Conservation (phyloP, 2,113 vertebrate species). For the Trogon melanurus region DNA sequence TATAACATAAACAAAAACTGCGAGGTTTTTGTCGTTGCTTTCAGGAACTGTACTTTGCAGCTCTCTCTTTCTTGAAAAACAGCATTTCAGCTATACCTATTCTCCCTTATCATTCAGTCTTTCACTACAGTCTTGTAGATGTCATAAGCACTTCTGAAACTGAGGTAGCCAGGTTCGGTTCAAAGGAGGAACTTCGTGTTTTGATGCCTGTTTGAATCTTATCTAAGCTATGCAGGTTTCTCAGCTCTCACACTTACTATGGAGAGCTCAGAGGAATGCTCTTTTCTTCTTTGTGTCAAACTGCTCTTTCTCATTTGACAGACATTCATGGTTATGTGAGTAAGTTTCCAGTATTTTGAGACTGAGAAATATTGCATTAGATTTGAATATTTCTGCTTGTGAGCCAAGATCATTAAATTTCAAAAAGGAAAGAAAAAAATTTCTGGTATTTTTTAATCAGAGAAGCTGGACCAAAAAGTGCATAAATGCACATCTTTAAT, state of each 20-base stretch:
- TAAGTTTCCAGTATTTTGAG: neutral
- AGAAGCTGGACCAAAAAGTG: neutral
- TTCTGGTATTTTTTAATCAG: neutral
- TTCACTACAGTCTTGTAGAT: neutral
- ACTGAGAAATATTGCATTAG: neutral
- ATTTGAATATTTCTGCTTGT: neutral
- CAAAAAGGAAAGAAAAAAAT: neutral
- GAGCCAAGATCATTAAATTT: neutral
- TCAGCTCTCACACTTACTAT: neutral
- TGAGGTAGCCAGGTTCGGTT: neutral
- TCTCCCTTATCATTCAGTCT: neutral
- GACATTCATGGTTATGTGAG: neutral
- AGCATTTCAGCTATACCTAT: neutral
- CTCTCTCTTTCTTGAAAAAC: neutral
- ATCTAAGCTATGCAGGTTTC: neutral
- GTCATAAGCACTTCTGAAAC: neutral
- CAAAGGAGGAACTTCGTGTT: neutral
- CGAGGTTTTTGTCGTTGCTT: neutral
- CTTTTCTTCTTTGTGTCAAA: neutral
- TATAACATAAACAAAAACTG: neutral
- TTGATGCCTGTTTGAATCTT: neutral
- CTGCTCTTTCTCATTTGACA: neutral
- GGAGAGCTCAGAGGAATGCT: neutral
- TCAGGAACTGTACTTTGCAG: neutral
- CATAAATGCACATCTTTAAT: neutral